Evolutionary conservation across 1,140 invertebrate genomes (phyloP).

Genomic region (Anoplolepis gracilipes): DNA sequence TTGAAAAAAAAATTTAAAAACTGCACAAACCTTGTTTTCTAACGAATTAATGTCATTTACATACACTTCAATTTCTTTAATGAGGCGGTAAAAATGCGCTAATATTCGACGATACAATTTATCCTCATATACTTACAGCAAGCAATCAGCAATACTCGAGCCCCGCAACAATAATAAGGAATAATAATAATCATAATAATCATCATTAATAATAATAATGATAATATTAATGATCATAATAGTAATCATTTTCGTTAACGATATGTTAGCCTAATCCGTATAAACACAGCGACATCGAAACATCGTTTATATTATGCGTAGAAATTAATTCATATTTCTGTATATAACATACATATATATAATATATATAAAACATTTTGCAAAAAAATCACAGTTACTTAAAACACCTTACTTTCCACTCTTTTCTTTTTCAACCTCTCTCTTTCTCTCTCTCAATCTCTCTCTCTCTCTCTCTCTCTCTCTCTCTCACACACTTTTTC

Average conservation of each 20-base stretch:
- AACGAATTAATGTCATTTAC: slow-evolving; percentile 9
- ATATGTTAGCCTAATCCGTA: slow-evolving; percentile 82
- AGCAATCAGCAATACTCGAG: slow-evolving; percentile 68
- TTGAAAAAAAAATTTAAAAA: slow-evolving; percentile 28
- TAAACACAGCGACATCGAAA: slow-evolving; percentile 82
- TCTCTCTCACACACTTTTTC: not conserved
- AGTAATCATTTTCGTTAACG: slow-evolving; percentile 70
- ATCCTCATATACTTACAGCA: slow-evolving; percentile 61
- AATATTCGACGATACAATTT: slow-evolving; percentile 39
- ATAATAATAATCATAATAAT: slow-evolving; percentile 64
- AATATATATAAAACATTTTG: slow-evolving; percentile 81
- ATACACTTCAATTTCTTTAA: slow-evolving; percentile 6
- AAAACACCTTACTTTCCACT: slow-evolving; percentile 72
- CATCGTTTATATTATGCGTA: slow-evolving; percentile 80
- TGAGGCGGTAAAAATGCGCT: slow-evolving; percentile 35
- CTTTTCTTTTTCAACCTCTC: not conserved
- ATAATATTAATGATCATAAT: slow-evolving; percentile 53
- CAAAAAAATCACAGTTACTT: slow-evolving; percentile 84
- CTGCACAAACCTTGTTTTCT: slow-evolving; percentile 1
- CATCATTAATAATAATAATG: slow-evolving; percentile 63
- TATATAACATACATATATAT: slow-evolving; percentile 78
- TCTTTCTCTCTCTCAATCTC: not conserved
- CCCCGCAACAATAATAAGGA: slow-evolving; percentile 55
- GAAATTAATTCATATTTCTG: slow-evolving; percentile 80
- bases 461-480: not conserved